Base-by-base conservation (phyloP, 2,888 invertebrate genomes). In the Drosophila anomelani region DNA sequence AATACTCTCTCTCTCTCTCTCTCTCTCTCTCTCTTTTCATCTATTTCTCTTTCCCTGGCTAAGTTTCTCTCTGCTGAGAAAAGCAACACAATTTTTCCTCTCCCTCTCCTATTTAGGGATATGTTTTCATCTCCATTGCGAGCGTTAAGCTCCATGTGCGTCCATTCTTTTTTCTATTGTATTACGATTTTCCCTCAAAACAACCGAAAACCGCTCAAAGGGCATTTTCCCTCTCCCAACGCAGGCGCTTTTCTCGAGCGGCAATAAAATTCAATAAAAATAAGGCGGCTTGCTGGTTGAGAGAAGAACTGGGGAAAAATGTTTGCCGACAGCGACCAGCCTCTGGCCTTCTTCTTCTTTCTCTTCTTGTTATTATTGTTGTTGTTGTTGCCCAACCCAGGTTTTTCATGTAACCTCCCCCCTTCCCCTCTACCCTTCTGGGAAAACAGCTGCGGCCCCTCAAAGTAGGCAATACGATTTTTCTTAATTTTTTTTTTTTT, bases 241-340 rank as follows among this genome's bases (percentile, higher is more conserved):
- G 77, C 83, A 88, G 67, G 78, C 83, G 88, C 86, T 46, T 36
- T 54, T 34, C 29, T 29, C 29, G 9, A 39, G 53, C 75, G 60
- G 47, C 75, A 64, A 73, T 73, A 58, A 75, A 73, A 75, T 73
- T 75, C 72, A 73, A 73, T 73, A 63, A 53, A 75, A 55, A 55
- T 51, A 64, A 66, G 64, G 64, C 64, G 58, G 46, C 34, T 51
- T 34, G 49, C 8, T 32, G 32, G 17, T 32, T 32, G 49, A 51
- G 32, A 79, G 81, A 66, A 29, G 13, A 46, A 36, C n/a, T 26
- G n/a, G 9, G 20, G 47, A 29, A 66, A 66, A 66, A 46, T 76
- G 88, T 83, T 87, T 83, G 82, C 88, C 79, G 62, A 77, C 85
- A 81, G 63, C 75, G 75, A 44, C 51, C 71, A 72, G 72, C 62